Base-by-base conservation (phyloP, 2,113 vertebrate genomes). In the Anser cygnoides region DNA sequence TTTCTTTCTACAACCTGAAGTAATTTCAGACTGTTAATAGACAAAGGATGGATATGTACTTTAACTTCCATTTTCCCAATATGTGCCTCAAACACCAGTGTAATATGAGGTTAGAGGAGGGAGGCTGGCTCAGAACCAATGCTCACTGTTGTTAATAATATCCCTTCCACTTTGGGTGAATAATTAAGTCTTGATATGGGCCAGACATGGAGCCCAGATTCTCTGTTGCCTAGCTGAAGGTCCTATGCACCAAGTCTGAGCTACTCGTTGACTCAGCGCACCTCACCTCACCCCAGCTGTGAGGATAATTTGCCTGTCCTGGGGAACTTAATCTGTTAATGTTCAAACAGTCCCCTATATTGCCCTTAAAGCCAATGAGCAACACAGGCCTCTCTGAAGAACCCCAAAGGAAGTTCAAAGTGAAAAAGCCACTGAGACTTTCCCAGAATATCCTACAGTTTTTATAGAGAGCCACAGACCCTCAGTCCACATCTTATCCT, bases 21-120 rank as follows among this genome's bases (percentile, higher is more conserved):
- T 68, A 10, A 86, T 84, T 86, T 83, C 55, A 61, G 16, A 5
- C 85, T 80, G 31, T 66, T 86, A 49, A 49, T 3, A 71, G n/a
- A n/a, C 13, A 74, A 62, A 83, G 61, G 13, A 23, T 49, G 21
- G 21, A 41, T 39, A 76, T 0, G 0, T 21, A 81, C 6, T 37
- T 86, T 16, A 46, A 76, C 54, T 80, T 77, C 31, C 11, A 19
- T 81, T 91, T 94, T 95, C 28, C 11, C 5, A 44, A 58, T 86
- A 21, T 16, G 28, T 35, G 25, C 50, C 19, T 89, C 46, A 74
- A 70, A 49, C 26, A 23, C 22, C 54, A 86, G 4, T 70, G 9
- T 73, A 76, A 52, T 26, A 9, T 35, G 11, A 11, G 5, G 7
- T 13, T 80, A 25, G 44, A 66, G 90, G 39, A 21, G 87, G 14